These are phyloP conservation scores for Caenorhabditis sulstoni DNA, from an alignment of 2,888 invertebrate species.

Conservation along the genomic window DNA sequence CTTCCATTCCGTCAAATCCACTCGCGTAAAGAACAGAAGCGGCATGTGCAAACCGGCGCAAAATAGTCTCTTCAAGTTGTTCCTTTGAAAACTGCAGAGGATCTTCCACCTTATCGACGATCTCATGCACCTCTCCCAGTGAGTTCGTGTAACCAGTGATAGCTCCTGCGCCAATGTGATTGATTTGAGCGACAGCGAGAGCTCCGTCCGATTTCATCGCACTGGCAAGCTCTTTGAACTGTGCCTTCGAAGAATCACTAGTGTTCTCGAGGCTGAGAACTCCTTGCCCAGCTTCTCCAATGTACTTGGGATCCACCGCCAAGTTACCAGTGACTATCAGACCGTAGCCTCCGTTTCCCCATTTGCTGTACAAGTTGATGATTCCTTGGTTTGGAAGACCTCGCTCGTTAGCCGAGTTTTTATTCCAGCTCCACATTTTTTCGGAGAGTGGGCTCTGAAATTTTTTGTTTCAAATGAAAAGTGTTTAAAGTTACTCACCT, in stretches of 20 bases:
- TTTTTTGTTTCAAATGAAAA: too few species aligned
- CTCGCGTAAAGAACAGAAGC: conserved; percentile 48
- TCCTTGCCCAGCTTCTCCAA: conserved; percentile 66
- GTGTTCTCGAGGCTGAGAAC: conserved; percentile 62
- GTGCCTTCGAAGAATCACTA: conserved; percentile 24
- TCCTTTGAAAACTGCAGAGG: conserved; percentile 57
- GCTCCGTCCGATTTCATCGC: conserved; percentile 64
- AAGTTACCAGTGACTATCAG: conserved; percentile 70
- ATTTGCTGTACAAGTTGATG: conserved; percentile 70
- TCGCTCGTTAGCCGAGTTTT: conserved; percentile 25
- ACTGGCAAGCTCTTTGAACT: conserved; percentile 32
- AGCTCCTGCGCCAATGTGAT: conserved; percentile 39
- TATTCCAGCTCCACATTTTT: conserved; percentile 55
- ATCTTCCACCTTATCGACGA: conserved; percentile 13
- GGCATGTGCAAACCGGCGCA: conserved; percentile 58
- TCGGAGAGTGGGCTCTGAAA: conserved; percentile 68
- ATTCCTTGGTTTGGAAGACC: conserved; percentile 65
- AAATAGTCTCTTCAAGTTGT: conserved; percentile 65
- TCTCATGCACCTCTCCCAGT: conserved; percentile 3
- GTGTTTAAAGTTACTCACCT: conserved; percentile 45
- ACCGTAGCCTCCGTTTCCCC: conserved; percentile 71
- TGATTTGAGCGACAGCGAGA: conserved; percentile 67
- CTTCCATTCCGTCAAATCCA: conserved; percentile 73
- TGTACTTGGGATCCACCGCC: conserved; percentile 50
- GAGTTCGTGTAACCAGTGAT: conserved; percentile 16